Evolutionary conservation across 1,140 invertebrate species (phyloP), one percentile per base, ranked within the genome.

Genomic region (Pomacea maculata): DNA sequence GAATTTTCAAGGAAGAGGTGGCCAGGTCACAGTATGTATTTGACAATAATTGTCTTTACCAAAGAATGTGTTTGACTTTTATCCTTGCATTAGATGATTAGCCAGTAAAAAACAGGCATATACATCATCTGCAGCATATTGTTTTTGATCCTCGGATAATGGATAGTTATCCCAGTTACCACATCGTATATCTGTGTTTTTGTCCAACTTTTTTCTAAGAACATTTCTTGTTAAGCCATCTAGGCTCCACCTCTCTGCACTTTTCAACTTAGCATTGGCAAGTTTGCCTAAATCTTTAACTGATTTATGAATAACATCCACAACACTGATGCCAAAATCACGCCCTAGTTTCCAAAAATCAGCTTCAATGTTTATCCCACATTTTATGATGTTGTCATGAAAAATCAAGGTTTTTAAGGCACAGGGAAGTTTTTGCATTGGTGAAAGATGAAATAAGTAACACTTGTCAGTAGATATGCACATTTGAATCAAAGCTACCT

Each of bases 331-430:
- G 70, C 82, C 83, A 79, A 73, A 84, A 64, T 84, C 83, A 67
- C 73, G 78, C 19, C 68, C 83, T 34, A 84, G 68, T 55, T 84
- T 84, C 83, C 83, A 84, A 45, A 82, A 79, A 57, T 84, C 83
- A 29, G 70, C n/a, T 29, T 80, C 83, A 25, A 84, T 84, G 52
- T 84, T 84, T 64, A 84, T 61, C 21, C 83, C 83, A 71, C 79
- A 77, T 45, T 82, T 80, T 64, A 82, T 55, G 8, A 84, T 63
- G 1, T 67, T 63, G 29, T 73, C 21, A 65, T 84, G 70, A 25
- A 55, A 71, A 8, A 84, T 75, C 8, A 84, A 63, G 7, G 15
- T 67, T n/a, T 76, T 79, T 29, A 84, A 54, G 11, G 74, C 55
- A 57, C 72, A 67, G n/a, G 83, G 83, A 25, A 84, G 65, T 52